phyloP scores from a whole-genome alignment of 2,888 invertebrate genomes.

The Chesias legatella region DNA sequence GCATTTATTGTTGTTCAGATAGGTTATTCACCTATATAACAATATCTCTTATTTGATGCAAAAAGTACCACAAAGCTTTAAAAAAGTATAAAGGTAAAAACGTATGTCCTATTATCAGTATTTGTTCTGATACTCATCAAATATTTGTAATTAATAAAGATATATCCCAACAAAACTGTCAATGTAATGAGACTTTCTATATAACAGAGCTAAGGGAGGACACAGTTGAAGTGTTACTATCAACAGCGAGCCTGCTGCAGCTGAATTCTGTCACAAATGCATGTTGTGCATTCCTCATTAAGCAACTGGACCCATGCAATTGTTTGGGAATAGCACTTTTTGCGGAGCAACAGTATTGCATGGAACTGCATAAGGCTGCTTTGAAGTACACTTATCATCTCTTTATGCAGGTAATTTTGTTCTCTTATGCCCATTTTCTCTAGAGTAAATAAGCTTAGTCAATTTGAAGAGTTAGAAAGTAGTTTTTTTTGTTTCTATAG shows the following conservation, averaged over 20 bases:
- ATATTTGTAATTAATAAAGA: too few species aligned
- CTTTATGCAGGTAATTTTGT: constrained; percentile 86
- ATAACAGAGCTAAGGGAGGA: constrained; percentile 91
- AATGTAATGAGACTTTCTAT: background rate
- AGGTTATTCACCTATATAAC: too few species aligned
- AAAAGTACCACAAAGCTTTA: too few species aligned
- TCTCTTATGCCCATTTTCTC: background rate
- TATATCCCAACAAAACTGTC: too few species aligned
- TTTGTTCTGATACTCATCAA: too few species aligned
- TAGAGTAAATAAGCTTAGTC: too few species aligned
- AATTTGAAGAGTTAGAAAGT: too few species aligned
- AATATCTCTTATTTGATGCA: too few species aligned
- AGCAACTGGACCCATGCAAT: constrained; percentile 95
- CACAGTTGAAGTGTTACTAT: constrained; percentile 92
- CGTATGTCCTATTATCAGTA: too few species aligned
- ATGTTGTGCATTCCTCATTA: constrained; percentile 93
- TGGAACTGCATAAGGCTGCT: constrained; percentile 88
- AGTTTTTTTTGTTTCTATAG: too few species aligned
- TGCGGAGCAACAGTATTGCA: constrained; percentile 94
- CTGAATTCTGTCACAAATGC: constrained; percentile 92
- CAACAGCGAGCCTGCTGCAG: constrained; percentile 93
- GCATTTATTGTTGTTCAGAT: too few species aligned
- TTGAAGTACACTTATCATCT: constrained; percentile 91
- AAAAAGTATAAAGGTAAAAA: too few species aligned
- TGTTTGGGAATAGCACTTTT: constrained; percentile 96